Percentiles rank a stretch among this genome's conserved stretches.
These are phyloP conservation scores for Xyrauchen texanus DNA, from an alignment of 2,113 vertebrate genomes.

Conservation along the genomic window DNA sequence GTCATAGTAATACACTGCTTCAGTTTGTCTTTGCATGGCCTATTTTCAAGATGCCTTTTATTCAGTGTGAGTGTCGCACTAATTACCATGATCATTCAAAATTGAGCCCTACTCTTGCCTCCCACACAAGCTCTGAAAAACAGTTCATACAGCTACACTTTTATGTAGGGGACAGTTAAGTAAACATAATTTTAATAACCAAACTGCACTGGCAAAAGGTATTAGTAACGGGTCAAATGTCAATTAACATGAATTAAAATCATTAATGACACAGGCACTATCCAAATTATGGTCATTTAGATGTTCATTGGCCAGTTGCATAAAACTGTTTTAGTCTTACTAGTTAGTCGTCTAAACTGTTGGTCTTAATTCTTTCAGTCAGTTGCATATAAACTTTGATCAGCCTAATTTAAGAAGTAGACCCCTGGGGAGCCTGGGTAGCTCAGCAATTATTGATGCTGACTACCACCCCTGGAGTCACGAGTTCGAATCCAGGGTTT, in stretches of 20 bases:
- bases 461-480: no score
- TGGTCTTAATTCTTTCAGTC: no score
- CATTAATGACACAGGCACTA: slow-evolving; percentile 7
- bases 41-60: slow-evolving; percentile 50
- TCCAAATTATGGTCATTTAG: neutral
- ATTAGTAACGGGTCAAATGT: slow-evolving; percentile 1
- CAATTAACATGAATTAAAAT: slow-evolving; percentile 24
- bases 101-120: slow-evolving; percentile 45
- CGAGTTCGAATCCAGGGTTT: no score
- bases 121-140: slow-evolving; percentile 44
- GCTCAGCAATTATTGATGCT: no score
- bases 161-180: slow-evolving; percentile 27
- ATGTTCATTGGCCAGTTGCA: neutral
- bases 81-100: slow-evolving; percentile 60
- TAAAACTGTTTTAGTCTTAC: no score
- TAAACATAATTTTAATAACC: slow-evolving; percentile 31
- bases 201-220: neutral
- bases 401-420: no score
- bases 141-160: slow-evolving; percentile 27
- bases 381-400: no score
- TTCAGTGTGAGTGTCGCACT: slow-evolving; percentile 48
- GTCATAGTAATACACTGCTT: slow-evolving; percentile 30
- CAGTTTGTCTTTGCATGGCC: slow-evolving; percentile 33
- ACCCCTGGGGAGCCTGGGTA: no score
- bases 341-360: no score